These are phyloP conservation scores for Xiphophorus maculatus DNA, from an alignment of 2,113 vertebrate species.

Conservation along the genomic window DNA sequence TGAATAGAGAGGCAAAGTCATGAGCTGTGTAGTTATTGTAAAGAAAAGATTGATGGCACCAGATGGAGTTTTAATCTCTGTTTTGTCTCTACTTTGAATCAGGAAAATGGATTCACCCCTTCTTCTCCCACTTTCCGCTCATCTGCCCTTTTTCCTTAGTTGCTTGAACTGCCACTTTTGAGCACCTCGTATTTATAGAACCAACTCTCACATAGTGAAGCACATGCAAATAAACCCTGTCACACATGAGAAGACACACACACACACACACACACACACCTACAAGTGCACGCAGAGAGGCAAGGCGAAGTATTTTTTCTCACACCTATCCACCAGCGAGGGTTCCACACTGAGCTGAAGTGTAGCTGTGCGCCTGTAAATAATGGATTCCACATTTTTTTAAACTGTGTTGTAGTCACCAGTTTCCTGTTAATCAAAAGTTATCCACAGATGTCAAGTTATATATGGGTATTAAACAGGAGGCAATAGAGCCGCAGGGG, in stretches of 20 bases:
- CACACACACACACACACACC: background rate
- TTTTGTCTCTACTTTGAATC: constrained; percentile 26
- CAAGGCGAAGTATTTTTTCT: constrained; percentile 5
- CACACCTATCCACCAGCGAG: constrained; percentile 9
- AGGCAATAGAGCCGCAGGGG: constrained; percentile 47
- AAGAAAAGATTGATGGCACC: constrained; percentile 56
- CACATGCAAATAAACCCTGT: constrained; percentile 55
- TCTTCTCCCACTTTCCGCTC: constrained; percentile 21
- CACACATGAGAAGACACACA: constrained; percentile 24
- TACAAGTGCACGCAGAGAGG: constrained; percentile 5
- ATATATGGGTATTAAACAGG: constrained; percentile 50
- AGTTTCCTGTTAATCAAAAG: constrained; percentile 57
- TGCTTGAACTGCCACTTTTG: constrained; percentile 55
- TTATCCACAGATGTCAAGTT: constrained; percentile 40
- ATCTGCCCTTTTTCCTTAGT: constrained; percentile 38
- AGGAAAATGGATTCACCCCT: constrained; percentile 24
- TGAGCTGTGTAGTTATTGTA: constrained; percentile 46
- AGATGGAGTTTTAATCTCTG: constrained; percentile 43
- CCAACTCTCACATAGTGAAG: constrained; percentile 55
- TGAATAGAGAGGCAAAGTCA: constrained; percentile 47
- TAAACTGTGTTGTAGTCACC: constrained; percentile 51
- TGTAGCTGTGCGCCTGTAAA: background rate
- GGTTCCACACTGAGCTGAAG: background rate
- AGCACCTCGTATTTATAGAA: constrained; percentile 78
- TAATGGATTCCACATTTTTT: constrained; percentile 34